phyloP scores from a whole-genome alignment of 92 coral and sea anemone genomes.

The Virgularia gustaviana region DNA sequence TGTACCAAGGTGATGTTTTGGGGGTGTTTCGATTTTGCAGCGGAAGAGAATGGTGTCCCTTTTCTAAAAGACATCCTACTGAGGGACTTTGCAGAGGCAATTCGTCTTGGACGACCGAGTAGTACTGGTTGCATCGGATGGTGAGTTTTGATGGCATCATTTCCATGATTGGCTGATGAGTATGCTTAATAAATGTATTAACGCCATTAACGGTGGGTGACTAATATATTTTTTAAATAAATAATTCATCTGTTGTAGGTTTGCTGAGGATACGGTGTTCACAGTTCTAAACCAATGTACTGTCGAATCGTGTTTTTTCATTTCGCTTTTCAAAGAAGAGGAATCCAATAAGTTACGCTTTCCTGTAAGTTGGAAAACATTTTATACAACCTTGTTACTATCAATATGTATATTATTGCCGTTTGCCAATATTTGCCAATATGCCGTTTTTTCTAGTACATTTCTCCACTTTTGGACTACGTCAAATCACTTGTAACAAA shows the following conservation, averaged over 20 bases:
- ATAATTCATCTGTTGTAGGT: no score
- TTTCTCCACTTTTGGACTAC: conserved; percentile 26
- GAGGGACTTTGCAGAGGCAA: conserved; percentile 19
- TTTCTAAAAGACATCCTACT: conserved; percentile 25
- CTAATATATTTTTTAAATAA: no score
- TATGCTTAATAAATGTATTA: no score
- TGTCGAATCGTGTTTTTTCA: conserved; percentile 52
- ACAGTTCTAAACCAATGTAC: conserved; percentile 63
- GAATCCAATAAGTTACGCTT: conserved; percentile 56
- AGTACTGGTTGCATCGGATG: conserved; percentile 25
- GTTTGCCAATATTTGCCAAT: neutral
- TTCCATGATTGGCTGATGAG: neutral
- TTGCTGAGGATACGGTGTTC: conserved; percentile 72
- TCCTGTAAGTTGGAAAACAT: conserved; percentile 59
- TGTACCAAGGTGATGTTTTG: neutral
- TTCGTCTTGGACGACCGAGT: conserved; percentile 2
- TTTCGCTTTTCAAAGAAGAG: conserved; percentile 52
- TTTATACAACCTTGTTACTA: neutral
- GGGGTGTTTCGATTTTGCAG: neutral
- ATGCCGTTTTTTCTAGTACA: neutral
- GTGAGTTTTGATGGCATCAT: neutral
- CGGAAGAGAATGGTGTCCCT: conserved; percentile 22
- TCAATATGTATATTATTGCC: neutral
- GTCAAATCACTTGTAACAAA: conserved; percentile 23
- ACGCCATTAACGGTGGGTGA: no score